phyloP scores from a whole-genome alignment of 2,888 invertebrate species.

The Trichacis sp. region DNA sequence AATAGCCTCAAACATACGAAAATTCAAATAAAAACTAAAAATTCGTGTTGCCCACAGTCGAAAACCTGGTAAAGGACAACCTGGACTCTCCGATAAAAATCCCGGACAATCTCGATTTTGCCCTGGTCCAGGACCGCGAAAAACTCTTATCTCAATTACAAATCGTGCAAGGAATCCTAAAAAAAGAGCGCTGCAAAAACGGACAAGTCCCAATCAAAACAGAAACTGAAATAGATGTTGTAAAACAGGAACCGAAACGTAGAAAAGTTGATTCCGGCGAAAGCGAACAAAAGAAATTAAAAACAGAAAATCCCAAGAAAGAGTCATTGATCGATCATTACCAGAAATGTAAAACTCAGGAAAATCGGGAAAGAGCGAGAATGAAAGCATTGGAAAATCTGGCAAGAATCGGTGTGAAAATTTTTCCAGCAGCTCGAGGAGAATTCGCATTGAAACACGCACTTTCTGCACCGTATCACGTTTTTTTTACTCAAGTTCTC shows the following conservation, averaged over 20 bases:
- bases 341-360: too few relatives aligned
- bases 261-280: too few relatives aligned
- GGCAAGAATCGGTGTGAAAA: constrained; percentile 44
- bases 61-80: constrained; percentile 76
- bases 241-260: too few relatives aligned
- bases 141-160: constrained; percentile 58
- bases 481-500: constrained; percentile 82
- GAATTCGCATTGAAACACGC: constrained; percentile 78
- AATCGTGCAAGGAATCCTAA: constrained; percentile 68
- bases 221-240: too few relatives aligned
- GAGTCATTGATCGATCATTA: too few relatives aligned
- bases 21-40: too few relatives aligned
- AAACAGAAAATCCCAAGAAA: too few relatives aligned
- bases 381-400: constrained; percentile 32
- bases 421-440: constrained; percentile 73
- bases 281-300: neutral
- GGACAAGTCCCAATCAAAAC: neutral
- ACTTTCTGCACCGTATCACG: constrained; percentile 78
- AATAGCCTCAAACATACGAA: too few relatives aligned
- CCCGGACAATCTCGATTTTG: constrained; percentile 54
- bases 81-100: constrained; percentile 66
- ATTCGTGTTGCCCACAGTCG: too few relatives aligned
- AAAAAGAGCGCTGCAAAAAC: constrained; percentile 55
- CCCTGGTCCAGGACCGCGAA: constrained; percentile 37
- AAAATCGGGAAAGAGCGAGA: constrained; percentile 40